These are phyloP conservation scores for Helostoma temminkii DNA, from an alignment of 2,797 vertebrate genomes.

Conservation along the genomic window DNA sequence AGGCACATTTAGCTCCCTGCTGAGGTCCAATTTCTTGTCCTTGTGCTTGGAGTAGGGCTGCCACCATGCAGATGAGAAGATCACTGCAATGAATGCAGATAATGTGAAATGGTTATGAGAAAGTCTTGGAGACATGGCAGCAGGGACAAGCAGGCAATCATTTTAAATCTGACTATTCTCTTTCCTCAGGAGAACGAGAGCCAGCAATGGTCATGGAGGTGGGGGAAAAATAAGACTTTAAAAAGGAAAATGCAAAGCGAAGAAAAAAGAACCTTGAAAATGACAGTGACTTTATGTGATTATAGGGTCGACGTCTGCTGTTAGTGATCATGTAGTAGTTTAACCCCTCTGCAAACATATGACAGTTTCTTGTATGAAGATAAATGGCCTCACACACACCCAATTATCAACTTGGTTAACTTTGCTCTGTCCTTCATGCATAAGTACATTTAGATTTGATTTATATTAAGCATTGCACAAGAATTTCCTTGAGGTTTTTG, in stretches of 20 bases:
- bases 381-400: constrained; percentile 43
- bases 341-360: constrained; percentile 32
- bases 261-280: constrained; percentile 10
- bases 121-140: constrained; percentile 58
- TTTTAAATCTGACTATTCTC: constrained; percentile 68
- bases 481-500: background rate
- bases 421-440: constrained; percentile 44
- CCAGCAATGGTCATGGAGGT: constrained; percentile 37
- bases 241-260: constrained; percentile 2
- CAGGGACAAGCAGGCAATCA: constrained; percentile 70
- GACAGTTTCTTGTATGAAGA: constrained; percentile 51
- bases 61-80: constrained; percentile 83
- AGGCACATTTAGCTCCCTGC: constrained; percentile 85
- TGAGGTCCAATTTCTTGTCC: constrained; percentile 81
- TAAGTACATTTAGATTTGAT: constrained; percentile 31
- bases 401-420: constrained; percentile 50
- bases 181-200: constrained; percentile 46
- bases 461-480: background rate
- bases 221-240: constrained; percentile 30
- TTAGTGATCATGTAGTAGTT: constrained; percentile 22
- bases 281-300: constrained; percentile 9
- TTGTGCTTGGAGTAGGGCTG: constrained; percentile 65
- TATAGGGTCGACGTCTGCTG: constrained; percentile 27
- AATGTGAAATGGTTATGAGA: constrained; percentile 67
- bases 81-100: constrained; percentile 64